Evolutionary conservation across 2,797 vertebrate species (phyloP).

Genomic region (Echiichthys vipera): DNA sequence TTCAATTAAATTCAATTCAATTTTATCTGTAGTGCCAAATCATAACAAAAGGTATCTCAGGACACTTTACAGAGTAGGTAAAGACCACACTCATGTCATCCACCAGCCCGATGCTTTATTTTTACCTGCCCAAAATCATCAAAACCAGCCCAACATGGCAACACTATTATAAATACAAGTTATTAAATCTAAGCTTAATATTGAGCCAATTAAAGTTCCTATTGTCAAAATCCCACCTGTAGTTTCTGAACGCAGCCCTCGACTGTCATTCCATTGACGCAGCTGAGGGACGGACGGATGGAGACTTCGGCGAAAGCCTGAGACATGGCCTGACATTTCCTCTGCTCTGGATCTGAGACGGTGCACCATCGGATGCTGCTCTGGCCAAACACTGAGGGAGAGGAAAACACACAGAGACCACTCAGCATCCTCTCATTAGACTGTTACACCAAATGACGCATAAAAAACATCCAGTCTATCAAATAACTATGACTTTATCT

Average conservation of each 20-base stretch:
- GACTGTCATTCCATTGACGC: constrained; percentile 71
- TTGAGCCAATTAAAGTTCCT: not conserved
- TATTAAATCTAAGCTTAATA: not conserved
- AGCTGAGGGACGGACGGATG: constrained; percentile 86
- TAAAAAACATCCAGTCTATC: not conserved
- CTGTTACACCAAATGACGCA: not conserved
- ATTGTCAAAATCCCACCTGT: constrained; percentile 76
- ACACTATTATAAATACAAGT: not conserved
- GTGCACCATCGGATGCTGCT: constrained; percentile 90
- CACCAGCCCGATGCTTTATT: too few relatives aligned
- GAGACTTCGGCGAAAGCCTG: constrained; percentile 81
- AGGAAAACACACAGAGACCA: not conserved
- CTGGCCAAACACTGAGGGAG: constrained; percentile 77
- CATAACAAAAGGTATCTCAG: too few relatives aligned
- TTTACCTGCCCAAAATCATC: too few relatives aligned
- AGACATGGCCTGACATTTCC: constrained; percentile 90
- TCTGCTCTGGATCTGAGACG: constrained; percentile 84
- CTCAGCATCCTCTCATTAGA: not conserved
- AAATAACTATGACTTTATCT: not conserved
- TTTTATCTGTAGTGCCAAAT: too few relatives aligned
- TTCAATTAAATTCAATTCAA: too few relatives aligned
- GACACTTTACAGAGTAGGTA: too few relatives aligned
- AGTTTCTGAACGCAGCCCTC: constrained; percentile 87
- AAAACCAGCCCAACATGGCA: too few relatives aligned
- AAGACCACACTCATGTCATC: too few relatives aligned